phyloP scores from a whole-genome alignment of 2,888 invertebrate genomes.

The Prosapia bicincta region DNA sequence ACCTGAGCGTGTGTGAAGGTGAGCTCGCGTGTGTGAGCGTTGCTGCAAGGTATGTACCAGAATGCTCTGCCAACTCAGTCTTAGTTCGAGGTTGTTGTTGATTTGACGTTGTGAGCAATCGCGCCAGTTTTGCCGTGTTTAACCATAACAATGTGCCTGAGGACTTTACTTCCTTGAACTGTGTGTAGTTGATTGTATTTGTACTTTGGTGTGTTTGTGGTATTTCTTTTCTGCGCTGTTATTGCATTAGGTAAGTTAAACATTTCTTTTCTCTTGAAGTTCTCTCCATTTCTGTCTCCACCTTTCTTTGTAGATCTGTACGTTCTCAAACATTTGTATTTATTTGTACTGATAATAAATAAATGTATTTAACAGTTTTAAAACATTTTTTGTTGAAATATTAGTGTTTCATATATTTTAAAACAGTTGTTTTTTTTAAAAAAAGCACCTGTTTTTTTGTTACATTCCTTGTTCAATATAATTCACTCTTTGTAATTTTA shows the following conservation, averaged over 20 bases:
- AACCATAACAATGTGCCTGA: not conserved
- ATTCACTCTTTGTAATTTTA: too few species aligned
- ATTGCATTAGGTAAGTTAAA: not conserved
- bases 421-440: too few species aligned
- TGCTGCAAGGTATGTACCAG: constrained; percentile 12
- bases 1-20: constrained; percentile 13
- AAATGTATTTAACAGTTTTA: too few species aligned
- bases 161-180: not conserved
- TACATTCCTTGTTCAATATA: too few species aligned
- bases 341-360: too few species aligned
- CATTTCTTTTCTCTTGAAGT: not conserved
- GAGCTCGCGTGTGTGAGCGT: constrained; percentile 7
- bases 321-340: too few species aligned
- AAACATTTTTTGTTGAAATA: too few species aligned
- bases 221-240: not conserved
- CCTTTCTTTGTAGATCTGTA: not conserved
- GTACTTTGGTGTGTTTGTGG: not conserved
- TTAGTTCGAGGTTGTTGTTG: constrained; percentile 8
- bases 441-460: too few species aligned
- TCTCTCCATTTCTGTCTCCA: not conserved
- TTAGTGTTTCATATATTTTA: too few species aligned
- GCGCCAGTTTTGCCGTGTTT: not conserved
- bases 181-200: not conserved
- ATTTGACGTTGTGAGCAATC: not conserved
- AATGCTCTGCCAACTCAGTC: constrained; percentile 15